phyloP scores from a whole-genome alignment of 2,888 invertebrate species.

The Atrina japonica region DNA sequence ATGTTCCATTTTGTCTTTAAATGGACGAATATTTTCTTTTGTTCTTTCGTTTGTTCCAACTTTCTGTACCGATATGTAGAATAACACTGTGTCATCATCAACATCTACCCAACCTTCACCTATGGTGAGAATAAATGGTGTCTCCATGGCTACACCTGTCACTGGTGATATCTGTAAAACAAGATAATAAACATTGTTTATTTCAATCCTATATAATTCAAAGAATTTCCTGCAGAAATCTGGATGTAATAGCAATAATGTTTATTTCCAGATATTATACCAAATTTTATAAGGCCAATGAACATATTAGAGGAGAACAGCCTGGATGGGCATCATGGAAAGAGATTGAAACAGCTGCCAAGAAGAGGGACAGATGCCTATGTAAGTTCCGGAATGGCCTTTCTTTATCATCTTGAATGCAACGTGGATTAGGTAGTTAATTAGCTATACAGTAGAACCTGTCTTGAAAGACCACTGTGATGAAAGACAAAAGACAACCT shows the following conservation, averaged over 20 bases:
- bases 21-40: constrained; percentile 19
- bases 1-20: constrained; percentile 19
- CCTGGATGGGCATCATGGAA: too few relatives aligned
- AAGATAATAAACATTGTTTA: not conserved
- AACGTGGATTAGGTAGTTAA: too few relatives aligned
- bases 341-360: too few relatives aligned
- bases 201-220: not conserved
- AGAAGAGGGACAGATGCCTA: too few relatives aligned
- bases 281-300: not conserved
- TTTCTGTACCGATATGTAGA: constrained; percentile 25
- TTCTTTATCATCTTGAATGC: too few relatives aligned
- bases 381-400: too few relatives aligned
- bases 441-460: too few relatives aligned
- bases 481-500: too few relatives aligned
- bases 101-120: constrained; percentile 36
- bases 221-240: not conserved
- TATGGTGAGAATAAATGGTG: constrained; percentile 14
- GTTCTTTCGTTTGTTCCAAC: not conserved
- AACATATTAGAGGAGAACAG: too few relatives aligned
- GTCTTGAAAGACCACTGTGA: too few relatives aligned
- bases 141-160: constrained; percentile 28
- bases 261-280: not conserved
- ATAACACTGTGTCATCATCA: constrained; percentile 22
- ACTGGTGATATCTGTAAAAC: constrained; percentile 21
- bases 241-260: too few relatives aligned